Percentiles rank a stretch among this genome's conserved stretches.
Conservation (phyloP, 2,888 invertebrate species). For the Tetropium fuscum region DNA sequence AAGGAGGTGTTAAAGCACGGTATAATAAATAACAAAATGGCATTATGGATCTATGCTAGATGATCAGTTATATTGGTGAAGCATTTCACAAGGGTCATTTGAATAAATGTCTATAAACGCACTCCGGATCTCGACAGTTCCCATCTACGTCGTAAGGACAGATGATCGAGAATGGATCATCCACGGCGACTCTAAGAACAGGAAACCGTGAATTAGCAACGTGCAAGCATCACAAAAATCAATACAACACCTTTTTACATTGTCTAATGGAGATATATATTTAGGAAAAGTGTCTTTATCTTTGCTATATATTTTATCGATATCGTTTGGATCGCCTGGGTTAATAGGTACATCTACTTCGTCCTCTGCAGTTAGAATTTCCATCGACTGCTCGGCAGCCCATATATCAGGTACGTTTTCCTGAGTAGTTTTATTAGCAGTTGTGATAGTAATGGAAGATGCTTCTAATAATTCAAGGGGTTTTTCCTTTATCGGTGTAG, state of each 20-base stretch:
- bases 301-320: constrained; percentile 41
- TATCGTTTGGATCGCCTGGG: constrained; percentile 51
- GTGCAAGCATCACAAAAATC: not conserved
- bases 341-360: constrained; percentile 8
- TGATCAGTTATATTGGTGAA: not conserved
- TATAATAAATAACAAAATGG: constrained; percentile 7
- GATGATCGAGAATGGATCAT: constrained; percentile 58
- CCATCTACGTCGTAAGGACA: constrained; percentile 63
- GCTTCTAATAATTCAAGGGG: constrained; percentile 11
- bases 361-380: not conserved
- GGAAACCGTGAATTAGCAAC: constrained; percentile 2
- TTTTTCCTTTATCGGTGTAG: constrained; percentile 20
- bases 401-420: not conserved
- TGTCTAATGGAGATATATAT: constrained; percentile 61
- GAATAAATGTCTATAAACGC: constrained; percentile 58
- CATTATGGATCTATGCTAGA: not conserved
- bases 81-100: constrained; percentile 15
- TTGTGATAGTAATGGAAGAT: constrained; percentile 7
- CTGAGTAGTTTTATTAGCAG: not conserved
- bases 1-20: not conserved
- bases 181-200: constrained; percentile 45
- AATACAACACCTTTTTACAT: constrained; percentile 49
- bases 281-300: constrained; percentile 45
- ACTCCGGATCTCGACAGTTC: constrained; percentile 61
- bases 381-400: not conserved